These are phyloP conservation scores for Bombus confusus DNA, from an alignment of 1,140 invertebrate genomes.

Conservation along the genomic window DNA sequence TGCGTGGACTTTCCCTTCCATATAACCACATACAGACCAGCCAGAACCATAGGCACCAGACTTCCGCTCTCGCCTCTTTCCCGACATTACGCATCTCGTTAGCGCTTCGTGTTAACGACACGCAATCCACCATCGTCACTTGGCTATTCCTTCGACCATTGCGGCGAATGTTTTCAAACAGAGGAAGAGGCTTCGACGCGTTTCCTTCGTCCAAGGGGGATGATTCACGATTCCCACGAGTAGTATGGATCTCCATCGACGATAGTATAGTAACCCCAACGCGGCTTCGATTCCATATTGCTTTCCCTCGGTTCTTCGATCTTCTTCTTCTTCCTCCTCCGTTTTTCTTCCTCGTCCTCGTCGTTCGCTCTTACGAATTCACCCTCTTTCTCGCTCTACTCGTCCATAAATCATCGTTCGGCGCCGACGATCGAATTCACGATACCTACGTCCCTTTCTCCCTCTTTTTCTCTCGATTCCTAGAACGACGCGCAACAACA, in stretches of 20 bases:
- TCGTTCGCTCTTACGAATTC: background rate
- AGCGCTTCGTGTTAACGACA: constrained; percentile 40
- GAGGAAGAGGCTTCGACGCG: background rate
- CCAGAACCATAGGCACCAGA: background rate
- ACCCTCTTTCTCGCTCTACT: constrained; percentile 12
- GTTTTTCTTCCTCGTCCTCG: constrained; percentile 12
- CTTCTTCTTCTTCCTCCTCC: constrained; percentile 13
- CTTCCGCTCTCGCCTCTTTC: constrained; percentile 23
- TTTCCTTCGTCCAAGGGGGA: background rate
- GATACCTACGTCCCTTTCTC: constrained; percentile 57
- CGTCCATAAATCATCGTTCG: constrained; percentile 65
- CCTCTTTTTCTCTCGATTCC: constrained; percentile 58
- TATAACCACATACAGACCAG: too few species aligned
- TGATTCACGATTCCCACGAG: constrained; percentile 54
- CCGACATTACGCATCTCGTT: constrained; percentile 61
- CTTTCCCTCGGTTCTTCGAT: constrained; percentile 9
- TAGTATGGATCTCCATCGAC: background rate
- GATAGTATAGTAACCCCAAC: background rate
- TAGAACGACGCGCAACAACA: constrained; percentile 62
- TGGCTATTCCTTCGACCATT: background rate
- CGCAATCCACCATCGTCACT: constrained; percentile 25
- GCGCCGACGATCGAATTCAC: constrained; percentile 70
- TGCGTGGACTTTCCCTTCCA: constrained; percentile 29
- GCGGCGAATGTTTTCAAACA: background rate
- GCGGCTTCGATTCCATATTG: constrained; percentile 22